These are phyloP conservation scores for Eupithecia tripunctaria DNA, from an alignment of 2,888 invertebrate species.

Conservation along the genomic window DNA sequence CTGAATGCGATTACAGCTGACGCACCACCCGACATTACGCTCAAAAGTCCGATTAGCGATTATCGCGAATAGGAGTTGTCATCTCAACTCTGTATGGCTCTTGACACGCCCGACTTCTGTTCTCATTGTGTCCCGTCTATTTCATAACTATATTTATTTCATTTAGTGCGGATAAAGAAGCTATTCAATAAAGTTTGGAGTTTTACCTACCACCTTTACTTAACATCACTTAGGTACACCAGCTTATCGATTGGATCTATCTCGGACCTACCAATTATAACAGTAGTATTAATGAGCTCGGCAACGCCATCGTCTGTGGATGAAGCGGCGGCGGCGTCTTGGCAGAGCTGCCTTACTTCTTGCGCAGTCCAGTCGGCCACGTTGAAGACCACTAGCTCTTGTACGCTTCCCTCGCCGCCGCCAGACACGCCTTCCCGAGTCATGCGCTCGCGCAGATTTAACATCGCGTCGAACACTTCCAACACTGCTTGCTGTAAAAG, in stretches of 20 bases:
- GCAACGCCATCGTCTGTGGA: constrained; percentile 57
- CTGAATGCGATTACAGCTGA: too few species aligned
- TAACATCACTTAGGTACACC: not conserved
- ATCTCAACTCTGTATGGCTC: too few species aligned
- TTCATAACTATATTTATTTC: not conserved
- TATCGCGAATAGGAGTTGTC: too few species aligned
- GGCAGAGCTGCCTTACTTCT: constrained; percentile 70
- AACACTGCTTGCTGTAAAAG: constrained; percentile 67
- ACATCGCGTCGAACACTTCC: constrained; percentile 67
- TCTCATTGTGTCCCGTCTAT: not conserved
- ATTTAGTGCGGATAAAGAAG: too few species aligned
- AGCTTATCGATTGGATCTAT: not conserved
- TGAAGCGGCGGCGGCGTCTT: constrained; percentile 59
- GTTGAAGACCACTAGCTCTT: constrained; percentile 73
- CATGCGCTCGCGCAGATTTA: constrained; percentile 66
- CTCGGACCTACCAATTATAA: constrained; percentile 59
- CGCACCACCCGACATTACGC: too few species aligned
- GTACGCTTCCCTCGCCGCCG: constrained; percentile 58
- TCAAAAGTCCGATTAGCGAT: too few species aligned
- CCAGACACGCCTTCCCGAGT: constrained; percentile 60
- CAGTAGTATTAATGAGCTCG: constrained; percentile 59
- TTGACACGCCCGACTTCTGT: not conserved
- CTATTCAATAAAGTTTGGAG: too few species aligned
- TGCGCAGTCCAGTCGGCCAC: constrained; percentile 76
- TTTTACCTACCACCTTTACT: too few species aligned